phyloP scores from a whole-genome alignment of 2,888 invertebrate genomes.

The Diarsia rubi region DNA sequence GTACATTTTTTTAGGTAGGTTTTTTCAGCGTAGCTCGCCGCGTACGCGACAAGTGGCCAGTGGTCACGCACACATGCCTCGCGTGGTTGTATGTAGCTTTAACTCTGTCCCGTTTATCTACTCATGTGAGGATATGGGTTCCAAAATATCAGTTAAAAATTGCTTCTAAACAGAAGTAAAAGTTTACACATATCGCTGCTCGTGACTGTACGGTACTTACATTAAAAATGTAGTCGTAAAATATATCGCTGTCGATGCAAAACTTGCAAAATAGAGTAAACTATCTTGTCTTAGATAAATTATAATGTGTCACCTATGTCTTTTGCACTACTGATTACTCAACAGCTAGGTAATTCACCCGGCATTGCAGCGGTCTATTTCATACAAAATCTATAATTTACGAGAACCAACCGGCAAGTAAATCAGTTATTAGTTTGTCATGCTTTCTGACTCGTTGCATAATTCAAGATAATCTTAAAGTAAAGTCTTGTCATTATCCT shows the following conservation, averaged over 20 bases:
- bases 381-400: constrained; percentile 41
- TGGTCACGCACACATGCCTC: too few relatives aligned
- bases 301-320: constrained; percentile 22
- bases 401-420: constrained; percentile 25
- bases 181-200: too few relatives aligned
- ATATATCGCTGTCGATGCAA: neutral
- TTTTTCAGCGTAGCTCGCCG: too few relatives aligned
- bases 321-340: constrained; percentile 12
- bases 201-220: too few relatives aligned
- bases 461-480: constrained; percentile 45
- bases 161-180: too few relatives aligned
- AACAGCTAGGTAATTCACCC: neutral
- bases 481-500: constrained; percentile 5
- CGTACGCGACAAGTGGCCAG: too few relatives aligned
- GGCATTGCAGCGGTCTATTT: constrained; percentile 29
- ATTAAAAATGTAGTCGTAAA: neutral
- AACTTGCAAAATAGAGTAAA: constrained; percentile 18
- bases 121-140: too few relatives aligned
- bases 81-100: too few relatives aligned
- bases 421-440: constrained; percentile 30
- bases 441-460: constrained; percentile 67
- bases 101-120: too few relatives aligned
- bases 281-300: neutral
- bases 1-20: too few relatives aligned
- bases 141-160: too few relatives aligned